Base-by-base conservation (phyloP, 2,797 vertebrate genomes). In the Thalassophryne amazonica region DNA sequence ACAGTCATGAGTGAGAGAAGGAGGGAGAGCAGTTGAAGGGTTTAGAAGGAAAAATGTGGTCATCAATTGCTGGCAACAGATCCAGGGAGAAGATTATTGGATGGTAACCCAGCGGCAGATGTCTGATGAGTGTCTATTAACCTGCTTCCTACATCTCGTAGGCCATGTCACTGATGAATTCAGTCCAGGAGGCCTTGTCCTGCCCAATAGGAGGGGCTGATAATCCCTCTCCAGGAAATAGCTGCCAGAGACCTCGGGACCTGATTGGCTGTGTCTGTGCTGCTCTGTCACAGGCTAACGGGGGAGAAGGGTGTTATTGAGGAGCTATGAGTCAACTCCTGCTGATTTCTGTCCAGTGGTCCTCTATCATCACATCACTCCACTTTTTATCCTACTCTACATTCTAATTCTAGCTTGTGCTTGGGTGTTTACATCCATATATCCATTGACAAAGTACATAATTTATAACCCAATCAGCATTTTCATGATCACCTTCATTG, bases 51-150 rank as follows among this genome's bases (percentile, higher is more conserved):
- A 59, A 80, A 84, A 85, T 85, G 83, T 89, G 89, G 84, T 91
- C 89, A 92, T 90, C 89, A 89, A 89, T 89, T 90, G 86, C 85
- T 91, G 90, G 91, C 89, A 90, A 82, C 71, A 72, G 84, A 89
- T 89, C 74, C 81, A 89, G 86, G 78, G 76, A 83, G 66, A 87
- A 89, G 85, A 91, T 91, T 90, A 90, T 90, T 91, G 89, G 89
- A 91, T 61, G 80, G 81, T 83, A 88, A 89, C 86, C 83, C 84
- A 85, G 85, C 71, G 75, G 89, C 90, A 91, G 91, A 92, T 91
- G 89, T 90, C 87, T 91, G 89, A 91, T 92, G 89, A 91, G 86
- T 86, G 87, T 90, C 89, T 90, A 91, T 92, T 91, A 92, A 92
- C 91, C 90, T 90, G 88, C 81, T 89, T 90, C 87, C 85, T 87